These are phyloP conservation scores for Chaetodon trifascialis DNA, from an alignment of 2,113 vertebrate species.

Conservation along the genomic window DNA sequence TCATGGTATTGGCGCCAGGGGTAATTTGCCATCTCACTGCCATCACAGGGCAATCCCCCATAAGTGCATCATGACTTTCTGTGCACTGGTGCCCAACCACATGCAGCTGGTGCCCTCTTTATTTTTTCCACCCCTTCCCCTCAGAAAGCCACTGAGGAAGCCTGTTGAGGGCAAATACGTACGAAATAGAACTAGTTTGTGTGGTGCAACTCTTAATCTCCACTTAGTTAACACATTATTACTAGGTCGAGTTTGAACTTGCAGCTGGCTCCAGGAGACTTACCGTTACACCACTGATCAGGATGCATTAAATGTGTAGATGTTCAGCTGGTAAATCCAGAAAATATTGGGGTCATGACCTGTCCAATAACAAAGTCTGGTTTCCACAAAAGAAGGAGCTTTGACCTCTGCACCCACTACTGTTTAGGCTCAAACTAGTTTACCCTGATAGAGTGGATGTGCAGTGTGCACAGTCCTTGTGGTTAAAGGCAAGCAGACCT, in stretches of 20 bases:
- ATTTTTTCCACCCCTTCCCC: neutral
- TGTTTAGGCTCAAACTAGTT: neutral
- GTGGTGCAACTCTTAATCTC: neutral
- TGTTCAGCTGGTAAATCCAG: neutral
- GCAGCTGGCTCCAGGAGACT: conserved; percentile 47
- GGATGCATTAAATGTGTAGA: conserved; percentile 68
- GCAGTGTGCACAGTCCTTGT: conserved; percentile 5
- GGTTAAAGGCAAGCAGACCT: conserved; percentile 4
- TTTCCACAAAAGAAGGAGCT: conserved; percentile 1
- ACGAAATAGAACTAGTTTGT: neutral
- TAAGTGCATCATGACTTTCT: neutral
- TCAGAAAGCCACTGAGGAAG: neutral
- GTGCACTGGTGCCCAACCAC: neutral
- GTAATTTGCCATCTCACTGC: neutral
- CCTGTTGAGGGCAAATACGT: neutral
- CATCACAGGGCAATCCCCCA: too few species aligned
- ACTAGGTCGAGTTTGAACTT: neutral
- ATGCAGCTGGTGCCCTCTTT: neutral
- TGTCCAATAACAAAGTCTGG: conserved; percentile 16
- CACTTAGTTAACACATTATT: neutral
- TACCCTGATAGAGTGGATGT: neutral
- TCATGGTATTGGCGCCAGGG: neutral
- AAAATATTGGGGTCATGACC: neutral
- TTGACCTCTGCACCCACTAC: neutral
- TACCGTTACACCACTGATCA: conserved; percentile 74